Evolutionary conservation across 2,797 vertebrate genomes (phyloP), one percentile per base, ranked within the genome.

Genomic region (Synaphobranchus kaupii): DNA sequence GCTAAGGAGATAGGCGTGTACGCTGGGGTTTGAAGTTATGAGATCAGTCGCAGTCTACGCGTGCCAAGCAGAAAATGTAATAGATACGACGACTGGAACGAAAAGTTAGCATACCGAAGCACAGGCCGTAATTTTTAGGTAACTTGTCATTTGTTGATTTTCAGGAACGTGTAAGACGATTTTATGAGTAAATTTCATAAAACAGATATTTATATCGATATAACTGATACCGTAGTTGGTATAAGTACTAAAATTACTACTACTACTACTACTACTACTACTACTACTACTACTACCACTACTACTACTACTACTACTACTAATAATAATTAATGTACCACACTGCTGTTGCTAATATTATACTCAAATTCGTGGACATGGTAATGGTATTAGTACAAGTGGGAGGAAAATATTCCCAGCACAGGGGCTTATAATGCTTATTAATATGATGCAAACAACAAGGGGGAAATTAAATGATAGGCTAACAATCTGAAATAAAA

Each of bases 21-120:
- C 89, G 39, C 82, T 85, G 54, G 48, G 85, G 82, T 90, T 91
- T 87, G 85, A 92, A 91, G 90, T 92, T 91, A 50, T 87, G 47
- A 73, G 89, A 87, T 92, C 87, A 73, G 84, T 86, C 85, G 88
- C 88, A 56, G 86, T 50, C 52, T 15, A 63, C 44, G 82, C 84
- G 85, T 85, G 84, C 87, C 56, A 88, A 87, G 88, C 88, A 20
- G 87, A 73, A 44, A 85, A 76, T 89, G 84, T 84, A 87, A 87
- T 86, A 31, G 78, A 87, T 84, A 84, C 31, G 52, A 58, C 58
- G 83, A 83, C 78, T 50, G 78, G 47, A 50, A 50, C 22, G 7
- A 22, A 25, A 81, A 81, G 47, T 81, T 81, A 25, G 9, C 9
- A 25, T 47, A 78, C 73, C 10, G 44, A 4, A 22, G 13, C 71